Base-by-base conservation (phyloP, 2,888 invertebrate genomes). In the Drosophila picticornis region DNA sequence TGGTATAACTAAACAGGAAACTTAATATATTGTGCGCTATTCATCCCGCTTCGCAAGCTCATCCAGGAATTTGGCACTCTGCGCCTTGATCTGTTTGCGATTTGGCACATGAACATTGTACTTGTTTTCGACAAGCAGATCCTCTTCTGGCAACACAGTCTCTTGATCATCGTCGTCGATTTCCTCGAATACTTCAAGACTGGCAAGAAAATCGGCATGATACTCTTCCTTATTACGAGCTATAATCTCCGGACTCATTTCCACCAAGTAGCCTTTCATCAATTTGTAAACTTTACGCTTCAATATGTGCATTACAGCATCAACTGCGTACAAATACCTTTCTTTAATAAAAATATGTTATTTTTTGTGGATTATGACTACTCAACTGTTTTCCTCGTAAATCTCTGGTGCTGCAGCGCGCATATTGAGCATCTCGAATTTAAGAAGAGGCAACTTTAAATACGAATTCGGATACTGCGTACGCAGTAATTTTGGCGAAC, bases 61-160 rank as follows among this genome's bases (percentile, higher is more conserved):
- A 58, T 93, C 93, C 27, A 93, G 84, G 29, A 92, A 75, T 76
- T 92, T 92, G 38, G 85, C 87, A 79, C 93, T 93, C 36, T 88
- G 84, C 7, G 86, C 78, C 84, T 93, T 93, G 19, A 93, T 91
- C 72, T 91, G 90, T 31, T 92, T 91, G 31, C 93, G 92, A 77
- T 87, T 93, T 2, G 91, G 92, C 10, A 92, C 87, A 77, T 80
- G 80, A 56, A 87, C 90, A 58, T 80, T 53, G 0, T 67, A 81
- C 61, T 90, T 92, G 31, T 74, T 75, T 57, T 91, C 90, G 29
- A 72, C 81, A 22, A 88, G 34, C 1, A 88, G n/a, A 53, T 86
- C 88, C 16, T 90, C 90, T 29, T 81, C 83, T 2, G 59, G 68
- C 25, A 51, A 55, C 36, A 55, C 72, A 11, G 52, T 64, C 27